Base-by-base conservation (phyloP, 2,797 vertebrate species). In the Sparidentex hasta region DNA sequence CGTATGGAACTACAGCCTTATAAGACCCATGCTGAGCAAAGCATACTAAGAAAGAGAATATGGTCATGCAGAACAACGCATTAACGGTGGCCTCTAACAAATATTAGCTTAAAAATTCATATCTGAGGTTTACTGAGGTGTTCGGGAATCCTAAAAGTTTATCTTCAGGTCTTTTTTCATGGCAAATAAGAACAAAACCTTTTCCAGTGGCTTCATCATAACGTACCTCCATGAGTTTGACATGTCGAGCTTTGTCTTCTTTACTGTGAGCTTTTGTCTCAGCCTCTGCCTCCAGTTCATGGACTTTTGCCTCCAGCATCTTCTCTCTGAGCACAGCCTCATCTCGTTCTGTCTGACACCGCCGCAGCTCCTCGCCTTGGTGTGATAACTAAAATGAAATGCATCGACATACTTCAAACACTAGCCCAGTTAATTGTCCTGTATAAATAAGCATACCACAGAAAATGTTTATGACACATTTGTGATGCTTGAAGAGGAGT, bases 171-270 rank as follows among this genome's bases (percentile, higher is more conserved):
- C 11, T 65, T 67, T 74, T 69, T 38, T 38, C 38, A 23, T 3
- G 9, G 57, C 38, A 20, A 8, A 20, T 21, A 11, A 29, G 33
- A 21, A 43, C 13, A 61, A 64, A 56, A 23, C 56, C 4, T 65
- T 33, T 43, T 23, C 50, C 2, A 44, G n/a, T 18, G 16, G 41
- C 20, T 51, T 71, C 47, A 64, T 17, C 4, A 5, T 48, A 38
- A 41, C 7, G 17, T 92, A 99, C 98, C 98, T 99, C 97, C 94
- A 98, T 92, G 33, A 97, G 90, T 89, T 98, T 99, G 71, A 96
- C 18, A 0, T 98, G 96, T 73, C 96, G 92, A 41, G 93, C 56
- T 65, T 96, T 96, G 74, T 98, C 98, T 0, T 97, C 97, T 78
- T 96, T 98, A 65, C 92, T 58, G 73, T 95, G 94, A 62, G 76